A percentile compares a stretch with the other conserved stretches of the same genome.
Evolutionary conservation across 2,113 vertebrate species (phyloP).

Genomic region (rat (Rattus norvegicus)): GRCr8 NC_086028.1:95657001-95657500

Average conservation of each 20-base stretch:
- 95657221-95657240: background rate
- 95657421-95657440: background rate
- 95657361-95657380: background rate
- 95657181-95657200: background rate
- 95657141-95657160: background rate
- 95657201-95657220: background rate
- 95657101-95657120: slow-evolving; percentile 53
- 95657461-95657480: background rate
- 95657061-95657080: accelerated
- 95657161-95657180: background rate
- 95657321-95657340: background rate
- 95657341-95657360: background rate
- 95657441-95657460: background rate
- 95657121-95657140: background rate
- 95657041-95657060: accelerated
- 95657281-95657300: background rate
- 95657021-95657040: slow-evolving; percentile 52
- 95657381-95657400: background rate
- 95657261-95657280: background rate
- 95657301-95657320: background rate
- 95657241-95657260: too few species aligned
- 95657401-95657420: background rate
- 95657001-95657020: slow-evolving; percentile 10
- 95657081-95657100: accelerated
- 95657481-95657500: background rate